Evolutionary conservation across 1,140 invertebrate genomes (phyloP), one percentile per base, ranked within the genome.

Genomic region (Drosophila kanapiae): DNA sequence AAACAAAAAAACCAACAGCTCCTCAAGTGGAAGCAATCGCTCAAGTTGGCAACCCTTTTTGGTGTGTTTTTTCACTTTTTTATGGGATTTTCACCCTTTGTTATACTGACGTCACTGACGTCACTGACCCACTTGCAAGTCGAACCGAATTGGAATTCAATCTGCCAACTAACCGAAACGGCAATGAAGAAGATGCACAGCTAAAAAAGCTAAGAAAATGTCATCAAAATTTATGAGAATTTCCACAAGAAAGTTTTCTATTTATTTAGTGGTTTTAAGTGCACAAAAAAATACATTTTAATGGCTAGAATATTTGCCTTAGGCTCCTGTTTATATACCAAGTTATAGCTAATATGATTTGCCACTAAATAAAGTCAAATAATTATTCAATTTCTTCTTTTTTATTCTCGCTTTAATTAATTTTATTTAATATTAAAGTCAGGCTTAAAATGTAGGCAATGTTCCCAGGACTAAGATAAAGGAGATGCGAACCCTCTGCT

Each of bases 21-120:
- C 35, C 51, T 80, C 59, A 74, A 77, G 58, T 78, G 67, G 29
- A 71, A 59, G 67, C 69, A 70, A 68, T 70, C 63, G 67, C 67
- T 70, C 71, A 75, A 63, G 59, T 53, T 56, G 69, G 43, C 45
- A 75, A 75, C 57, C 70, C 70, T 75, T 74, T 74, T 65, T 35
- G 16, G 31, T 23, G 29, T 29, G 13, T 29, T 11, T 0, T 16
- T 18, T n/a, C n/a, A n/a, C n/a, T 56, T 29, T 16, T 67, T 45
- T 18, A 16, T 43, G 48, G 63, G 63, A 31, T 67, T 67, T 70
- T 31, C 1, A 16, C 27, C 48, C 37, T 27, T 60, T 54, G 35
- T 42, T 58, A 53, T 69, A 33, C 67, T 68, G 67, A 70, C 67
- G 67, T 70, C 67, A 70, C 67, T n/a, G n/a, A n/a, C n/a, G n/a